Evolutionary conservation across 2,113 vertebrate species (phyloP).

Genomic region (Nothocercus julius): DNA sequence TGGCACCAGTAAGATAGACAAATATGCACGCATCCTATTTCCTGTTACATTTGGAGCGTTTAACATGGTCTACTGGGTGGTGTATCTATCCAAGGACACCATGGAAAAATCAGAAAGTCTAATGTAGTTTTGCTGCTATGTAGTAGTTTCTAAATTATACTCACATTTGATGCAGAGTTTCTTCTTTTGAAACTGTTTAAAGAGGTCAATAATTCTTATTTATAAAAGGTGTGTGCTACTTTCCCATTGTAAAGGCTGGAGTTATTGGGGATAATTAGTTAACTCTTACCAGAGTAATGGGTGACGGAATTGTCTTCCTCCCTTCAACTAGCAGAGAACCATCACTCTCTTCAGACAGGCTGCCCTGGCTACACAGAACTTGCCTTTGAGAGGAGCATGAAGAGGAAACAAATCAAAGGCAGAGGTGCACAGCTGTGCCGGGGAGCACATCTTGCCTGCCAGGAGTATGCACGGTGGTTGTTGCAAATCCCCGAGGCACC

Average conservation of each 20-base stretch:
- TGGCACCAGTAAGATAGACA: conserved; percentile 99
- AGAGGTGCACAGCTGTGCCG: conserved; percentile 44
- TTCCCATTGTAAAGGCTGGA: conserved; percentile 74
- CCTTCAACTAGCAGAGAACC: conserved; percentile 48
- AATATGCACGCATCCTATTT: conserved; percentile 98
- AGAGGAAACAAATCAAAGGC: neutral
- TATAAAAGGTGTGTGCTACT: conserved; percentile 75
- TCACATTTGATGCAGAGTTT: conserved; percentile 77
- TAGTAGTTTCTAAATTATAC: conserved; percentile 74
- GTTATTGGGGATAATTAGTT: conserved; percentile 63
- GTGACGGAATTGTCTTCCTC: conserved; percentile 60
- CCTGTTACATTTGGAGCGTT: conserved; percentile 97
- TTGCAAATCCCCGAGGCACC: conserved; percentile 15
- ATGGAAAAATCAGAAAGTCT: conserved; percentile 89
- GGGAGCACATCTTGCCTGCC: conserved; percentile 44
- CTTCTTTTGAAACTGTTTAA: conserved; percentile 81
- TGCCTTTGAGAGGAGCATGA: conserved; percentile 27
- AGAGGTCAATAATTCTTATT: conserved; percentile 75
- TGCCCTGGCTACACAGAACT: neutral
- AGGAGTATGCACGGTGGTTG: neutral
- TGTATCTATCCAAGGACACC: conserved; percentile 98
- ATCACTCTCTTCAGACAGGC: conserved; percentile 22
- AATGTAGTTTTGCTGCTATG: conserved; percentile 79
- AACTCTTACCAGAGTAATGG: conserved; percentile 45
- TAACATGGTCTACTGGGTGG: conserved; percentile 99